Percentiles rank a stretch among this genome's conserved stretches.
These are phyloP conservation scores for Pelecanus crispus DNA, from an alignment of 2,113 vertebrate genomes.

Conservation along the genomic window DNA sequence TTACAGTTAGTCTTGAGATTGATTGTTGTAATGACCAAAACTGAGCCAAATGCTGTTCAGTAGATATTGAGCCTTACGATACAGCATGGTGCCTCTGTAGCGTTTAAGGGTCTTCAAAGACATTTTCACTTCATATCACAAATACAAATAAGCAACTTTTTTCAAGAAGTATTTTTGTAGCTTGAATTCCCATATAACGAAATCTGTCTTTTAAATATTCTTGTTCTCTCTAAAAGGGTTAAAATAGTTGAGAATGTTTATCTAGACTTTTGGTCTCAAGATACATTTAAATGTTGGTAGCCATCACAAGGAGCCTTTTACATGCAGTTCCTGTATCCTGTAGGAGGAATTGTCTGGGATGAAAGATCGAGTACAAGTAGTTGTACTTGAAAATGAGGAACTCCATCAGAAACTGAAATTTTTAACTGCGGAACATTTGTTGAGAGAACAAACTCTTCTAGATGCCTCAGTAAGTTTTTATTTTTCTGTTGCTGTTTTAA, in stretches of 20 bases:
- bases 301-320: background rate
- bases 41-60: background rate
- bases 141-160: background rate
- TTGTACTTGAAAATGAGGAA: slow-evolving; percentile 87
- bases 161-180: background rate
- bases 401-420: slow-evolving; percentile 79
- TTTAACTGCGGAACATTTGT: slow-evolving; percentile 65
- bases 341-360: slow-evolving; percentile 88
- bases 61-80: background rate
- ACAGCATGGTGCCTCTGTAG: background rate
- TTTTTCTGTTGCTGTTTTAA: background rate
- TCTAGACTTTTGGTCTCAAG: background rate
- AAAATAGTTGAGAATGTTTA: background rate
- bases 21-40: background rate
- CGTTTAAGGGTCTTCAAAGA: background rate
- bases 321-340: background rate
- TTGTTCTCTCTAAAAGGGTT: background rate
- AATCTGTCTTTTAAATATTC: background rate
- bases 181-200: background rate
- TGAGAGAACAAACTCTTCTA: slow-evolving; percentile 75
- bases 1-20: background rate
- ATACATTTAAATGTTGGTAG: background rate
- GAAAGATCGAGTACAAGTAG: slow-evolving; percentile 78
- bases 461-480: slow-evolving; percentile 69
- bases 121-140: background rate